Base-by-base conservation (phyloP, 2,797 vertebrate species). In the Aplochiton taeniatus region DNA sequence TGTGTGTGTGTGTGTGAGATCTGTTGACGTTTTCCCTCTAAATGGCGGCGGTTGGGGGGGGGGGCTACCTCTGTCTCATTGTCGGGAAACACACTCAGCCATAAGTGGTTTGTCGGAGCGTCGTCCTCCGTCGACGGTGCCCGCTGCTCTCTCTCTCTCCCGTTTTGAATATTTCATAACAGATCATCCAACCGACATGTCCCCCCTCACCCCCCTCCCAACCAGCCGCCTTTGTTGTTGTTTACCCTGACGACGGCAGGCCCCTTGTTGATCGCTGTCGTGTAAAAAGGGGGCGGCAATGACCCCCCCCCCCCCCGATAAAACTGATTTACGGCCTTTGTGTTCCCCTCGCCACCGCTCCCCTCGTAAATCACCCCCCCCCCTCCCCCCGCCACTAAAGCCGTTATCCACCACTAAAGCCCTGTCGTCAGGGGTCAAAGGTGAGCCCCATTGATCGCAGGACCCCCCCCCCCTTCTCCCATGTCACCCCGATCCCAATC, bases 151-250 rank as follows among this genome's bases (percentile, higher is more conserved):
- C 79, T 78, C 6, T 31, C 81, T 83, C 76, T 43, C 78, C 77
- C n/a, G n/a, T n/a, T n/a, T 85, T 91, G 84, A 91, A 91, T 90
- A 91, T 91, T 91, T 91, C 72, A 91, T 88, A 71, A 57, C 81
- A 76, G 85, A 86, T 90, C 88, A 91, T 91, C 83, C 84, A 87
- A 88, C 89, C 88, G 85, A 86, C 86, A 82, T 88, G 85, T 88
- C 85, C 85, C 66, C 44, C 53, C 63, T 80, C 66, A 66, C 69
- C 82, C 84, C 65, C 69, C 57, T 0, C 12, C 11, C 47, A 60
- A 82, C 70, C 63, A 70, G 58, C 50, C 61, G 74, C 79, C 76
- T 84, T 82, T 85, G 79, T 87, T 82, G 78, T 69, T 45, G 75
- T 52, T 81, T 75, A 80, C 82, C 69, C 70, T 70, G 61, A 81